Base-by-base conservation (phyloP, 2,113 vertebrate genomes). In the Piprites chloris region DNA sequence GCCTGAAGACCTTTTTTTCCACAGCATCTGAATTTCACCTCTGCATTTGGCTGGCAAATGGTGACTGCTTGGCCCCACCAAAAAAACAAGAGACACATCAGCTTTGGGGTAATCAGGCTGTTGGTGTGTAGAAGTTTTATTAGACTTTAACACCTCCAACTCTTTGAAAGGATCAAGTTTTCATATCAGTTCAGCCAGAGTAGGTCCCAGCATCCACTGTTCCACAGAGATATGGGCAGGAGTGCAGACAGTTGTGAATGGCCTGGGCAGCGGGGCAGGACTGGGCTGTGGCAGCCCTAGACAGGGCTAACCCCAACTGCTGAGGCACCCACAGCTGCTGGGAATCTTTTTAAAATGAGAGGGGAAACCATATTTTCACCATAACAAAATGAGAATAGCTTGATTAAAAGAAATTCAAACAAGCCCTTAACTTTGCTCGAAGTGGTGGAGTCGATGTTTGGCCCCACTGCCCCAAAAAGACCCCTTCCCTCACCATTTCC, bases 341-440 rank as follows among this genome's bases (percentile, higher is more conserved):
- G 19, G 44, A 72, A 7, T 30, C 27, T 46, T 77, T 27, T 69
- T 78, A 30, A 74, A 46, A 53, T 76, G 33, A 62, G 55, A 81
- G 42, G 15, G 42, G 63, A 95, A 95, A 35, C 37, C 26, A 12
- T 68, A 73, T 67, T 81, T 94, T 46, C 76, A 84, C 82, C 58
- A 39, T 12, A 87, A 42, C 32, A 81, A 72, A 74, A 63, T 95
- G 91, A 94, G 26, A 94, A 65, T 91, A 93, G 87, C 92, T 85
- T 94, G 81, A 94, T 94, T 97, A 82, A 91, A 95, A 87, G 52
- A 91, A 89, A 85, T 74, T 55, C 77, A 95, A 96, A 93, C 0
- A 2, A 95, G 52, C 44, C 47, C 78, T 93, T 94, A 87, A 39
- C 50, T 96, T 81, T 79, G 66, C 83, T 59, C 58, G 15, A 68